These are phyloP conservation scores for Amazona finschi DNA, from an alignment of 2,797 vertebrate species.

Conservation along the genomic window DNA sequence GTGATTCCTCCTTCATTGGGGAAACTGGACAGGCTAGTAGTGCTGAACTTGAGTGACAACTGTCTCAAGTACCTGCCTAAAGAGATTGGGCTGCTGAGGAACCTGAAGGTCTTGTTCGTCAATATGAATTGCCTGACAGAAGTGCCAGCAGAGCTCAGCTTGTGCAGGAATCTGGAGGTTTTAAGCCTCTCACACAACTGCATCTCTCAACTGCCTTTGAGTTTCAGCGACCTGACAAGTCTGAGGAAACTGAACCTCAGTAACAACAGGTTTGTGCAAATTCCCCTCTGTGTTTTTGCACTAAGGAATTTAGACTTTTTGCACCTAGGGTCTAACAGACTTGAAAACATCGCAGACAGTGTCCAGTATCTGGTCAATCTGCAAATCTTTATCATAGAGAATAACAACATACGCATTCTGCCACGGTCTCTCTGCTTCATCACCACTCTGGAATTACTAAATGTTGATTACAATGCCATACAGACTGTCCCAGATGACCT, in stretches of 20 bases:
- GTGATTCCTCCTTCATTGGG: constrained; percentile 78
- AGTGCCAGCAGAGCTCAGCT: constrained; percentile 85
- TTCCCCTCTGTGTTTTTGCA: constrained; percentile 85
- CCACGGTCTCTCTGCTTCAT: constrained; percentile 85
- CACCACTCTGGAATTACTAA: constrained; percentile 84
- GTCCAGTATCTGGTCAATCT: constrained; percentile 83
- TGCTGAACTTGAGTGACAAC: constrained; percentile 90
- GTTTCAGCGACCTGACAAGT: constrained; percentile 76
- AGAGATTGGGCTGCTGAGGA: constrained; percentile 85
- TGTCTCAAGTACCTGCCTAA: constrained; percentile 83
- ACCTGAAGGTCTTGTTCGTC: constrained; percentile 85
- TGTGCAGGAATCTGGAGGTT: constrained; percentile 86
- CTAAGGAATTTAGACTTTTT: constrained; percentile 88
- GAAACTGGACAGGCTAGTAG: constrained; percentile 83
- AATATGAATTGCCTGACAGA: constrained; percentile 87
- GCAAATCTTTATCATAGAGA: constrained; percentile 88
- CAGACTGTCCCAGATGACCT: constrained; percentile 87
- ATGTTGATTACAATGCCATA: constrained; percentile 87
- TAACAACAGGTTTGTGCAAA: constrained; percentile 83
- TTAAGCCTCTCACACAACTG: constrained; percentile 89
- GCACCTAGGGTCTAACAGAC: constrained; percentile 86
- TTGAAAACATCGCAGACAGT: constrained; percentile 88
- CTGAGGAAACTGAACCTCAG: constrained; percentile 90
- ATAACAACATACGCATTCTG: constrained; percentile 83
- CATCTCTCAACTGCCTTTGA: constrained; percentile 81